A percentile compares a stretch with the other conserved stretches of the same genome.
Evolutionary conservation across 37 sponge, comb jelly and placozoan species (phyloP).

Genomic region (Oopsacas minuta): DNA sequence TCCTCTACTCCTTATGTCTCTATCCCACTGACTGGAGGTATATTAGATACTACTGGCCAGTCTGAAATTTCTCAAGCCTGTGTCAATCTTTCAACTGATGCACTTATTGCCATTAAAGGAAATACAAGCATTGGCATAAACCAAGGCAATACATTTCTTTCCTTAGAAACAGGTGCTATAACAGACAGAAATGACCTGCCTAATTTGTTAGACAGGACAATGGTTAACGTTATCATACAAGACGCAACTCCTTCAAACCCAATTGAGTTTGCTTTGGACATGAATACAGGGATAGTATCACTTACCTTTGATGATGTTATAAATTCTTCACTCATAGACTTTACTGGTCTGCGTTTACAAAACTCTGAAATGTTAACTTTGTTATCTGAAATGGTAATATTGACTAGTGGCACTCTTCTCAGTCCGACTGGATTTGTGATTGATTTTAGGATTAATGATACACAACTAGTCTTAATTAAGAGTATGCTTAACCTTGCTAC

Average conservation of each 20-base stretch:
- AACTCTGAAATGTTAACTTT: background rate
- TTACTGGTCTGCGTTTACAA: background rate
- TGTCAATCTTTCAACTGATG: background rate
- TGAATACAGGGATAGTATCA: background rate
- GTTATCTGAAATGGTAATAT: background rate
- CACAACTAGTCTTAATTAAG: conserved; percentile 57
- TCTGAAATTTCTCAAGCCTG: background rate
- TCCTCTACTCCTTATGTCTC: background rate
- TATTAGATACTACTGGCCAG: background rate
- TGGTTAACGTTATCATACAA: background rate
- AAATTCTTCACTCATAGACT: background rate
- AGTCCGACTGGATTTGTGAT: conserved; percentile 6
- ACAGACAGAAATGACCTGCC: conserved; percentile 37
- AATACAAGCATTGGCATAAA: conserved; percentile 34
- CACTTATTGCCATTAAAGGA: conserved; percentile 52
- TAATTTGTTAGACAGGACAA: background rate
- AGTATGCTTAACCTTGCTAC: conserved; percentile 38
- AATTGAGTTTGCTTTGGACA: conserved; percentile 10
- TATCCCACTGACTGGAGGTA: background rate
- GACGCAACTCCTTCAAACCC: conserved; percentile 16
- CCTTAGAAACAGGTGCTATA: conserved; percentile 29
- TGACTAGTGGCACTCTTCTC: background rate
- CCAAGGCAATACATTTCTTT: conserved; percentile 44
- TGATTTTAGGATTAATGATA: conserved; percentile 24
- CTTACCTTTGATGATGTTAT: conserved; percentile 28